Base-by-base conservation (phyloP, 2,888 invertebrate genomes). In the Saturnia pavonia region DNA sequence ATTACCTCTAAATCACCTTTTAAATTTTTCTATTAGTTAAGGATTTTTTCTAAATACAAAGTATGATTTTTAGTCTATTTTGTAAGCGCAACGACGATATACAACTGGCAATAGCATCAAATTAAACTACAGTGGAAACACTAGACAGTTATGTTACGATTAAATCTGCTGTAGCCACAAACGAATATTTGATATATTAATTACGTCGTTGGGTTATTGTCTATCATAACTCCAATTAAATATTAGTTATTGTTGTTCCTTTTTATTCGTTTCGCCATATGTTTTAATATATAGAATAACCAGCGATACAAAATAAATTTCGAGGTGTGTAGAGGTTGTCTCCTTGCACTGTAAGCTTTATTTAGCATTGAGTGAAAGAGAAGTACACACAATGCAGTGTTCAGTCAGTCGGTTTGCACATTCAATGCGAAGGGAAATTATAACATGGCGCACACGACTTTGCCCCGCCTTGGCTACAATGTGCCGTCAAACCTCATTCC, bases 401-500 rank as follows among this genome's bases (percentile, higher is more conserved):
- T 91, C 88, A 87, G 85, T 87, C 88, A 87, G 86, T 87, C 85
- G 84, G 88, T 91, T 91, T 91, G 90, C 91, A 92, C 92, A 91
- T 91, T 91, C 90, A 89, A 91, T 88, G 86, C 92, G 87, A 91
- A 92, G 91, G 91, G 90, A 93, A 93, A 93, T 92, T 92, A 93
- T 92, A 92, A 91, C 88, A 92, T 90, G 92, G 92, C 92, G 92
- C 91, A 91, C 88, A 88, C 90, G 89, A 90, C 88, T 91, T 92
- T 91, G 92, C 89, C 92, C 92, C 93, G 92, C 93, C 92, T 92
- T 89, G 84, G 88, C 90, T 91, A 92, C 92, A 92, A 89, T 91
- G 92, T 91, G 92, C 92, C 92, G 92, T 92, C 93, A 91, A 93
- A 92, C 92, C 92, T 92, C 93, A 92, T 92, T 92, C 93, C 93